Base-by-base conservation (phyloP, 2,888 invertebrate species). In the Bhutanitis thaidina region DNA sequence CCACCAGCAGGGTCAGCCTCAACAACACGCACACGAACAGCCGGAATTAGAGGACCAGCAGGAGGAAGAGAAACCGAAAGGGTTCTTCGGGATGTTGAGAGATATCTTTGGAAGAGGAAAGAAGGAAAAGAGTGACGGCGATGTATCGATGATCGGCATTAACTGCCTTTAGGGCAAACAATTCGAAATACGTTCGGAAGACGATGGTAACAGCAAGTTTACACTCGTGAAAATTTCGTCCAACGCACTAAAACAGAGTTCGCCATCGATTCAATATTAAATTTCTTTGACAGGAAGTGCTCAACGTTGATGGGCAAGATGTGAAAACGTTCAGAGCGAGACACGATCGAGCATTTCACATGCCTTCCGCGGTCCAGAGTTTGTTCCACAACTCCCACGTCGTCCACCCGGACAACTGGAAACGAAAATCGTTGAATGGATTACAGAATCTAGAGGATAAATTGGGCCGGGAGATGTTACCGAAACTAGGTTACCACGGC, bases 401-500 rank as follows among this genome's bases (percentile, higher is more conserved):
- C 32, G 66, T 79, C 13, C 83, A 83, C 45, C 81, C 84, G 0
- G 82, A 86, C 56, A 80, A 81, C 48, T 82, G 81, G 80, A 78
- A 71, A 53, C 69, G 74, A 4, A 75, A 72, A 52, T 63, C 71
- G 0, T 62, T 64, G 43, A 72, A 55, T 43, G 70, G 58, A 48
- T 38, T 71, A 30, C 53, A 57, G 7, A 40, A 44, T 4, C 39
- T 56, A 8, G 25, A 46, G 14, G 27, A 38, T 13, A 45, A 65
- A 16, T 57, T 64, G 0, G 61, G 64, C 0, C 67, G 62, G 13
- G 73, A 71, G 0, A 59, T 62, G 1, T 39, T 75, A 14, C 75
- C 79, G 0, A 77, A 74, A 45, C 71, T 88, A 7, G 82, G 87
- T 0, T 88, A 87, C 55, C 88, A 88, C 43, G 88, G 88, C 0